A percentile compares a stretch with the other conserved stretches of the same genome.
Evolutionary conservation across 2,888 invertebrate genomes (phyloP).

Genomic region (Hypsopygia costalis): DNA sequence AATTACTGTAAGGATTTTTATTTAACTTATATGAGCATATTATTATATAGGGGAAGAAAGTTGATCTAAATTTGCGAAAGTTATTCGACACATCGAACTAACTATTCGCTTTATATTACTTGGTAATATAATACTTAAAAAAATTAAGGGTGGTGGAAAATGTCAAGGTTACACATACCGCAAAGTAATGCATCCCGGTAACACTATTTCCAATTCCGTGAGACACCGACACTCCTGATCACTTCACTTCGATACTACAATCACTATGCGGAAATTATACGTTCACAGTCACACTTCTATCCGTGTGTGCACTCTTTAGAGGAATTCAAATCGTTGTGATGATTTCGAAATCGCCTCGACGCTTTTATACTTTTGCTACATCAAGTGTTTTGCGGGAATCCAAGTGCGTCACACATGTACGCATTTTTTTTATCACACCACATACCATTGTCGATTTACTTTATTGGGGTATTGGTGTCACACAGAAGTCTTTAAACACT

Average conservation of each 20-base stretch:
- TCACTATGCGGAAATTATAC: constrained; percentile 57
- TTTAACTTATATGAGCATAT: no score
- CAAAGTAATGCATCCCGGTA: constrained; percentile 54
- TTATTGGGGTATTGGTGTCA: constrained; percentile 65
- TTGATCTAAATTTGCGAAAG: no score
- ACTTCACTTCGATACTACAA: constrained; percentile 47
- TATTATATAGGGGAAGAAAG: no score
- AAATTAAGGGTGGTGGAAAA: constrained; percentile 1
- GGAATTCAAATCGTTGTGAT: constrained; percentile 73
- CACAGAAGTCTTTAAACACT: constrained; percentile 39
- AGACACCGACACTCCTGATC: constrained; percentile 35
- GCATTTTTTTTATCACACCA: constrained; percentile 57
- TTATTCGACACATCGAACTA: no score
- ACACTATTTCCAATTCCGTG: constrained; percentile 37
- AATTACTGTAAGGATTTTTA: no score
- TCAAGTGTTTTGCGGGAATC: constrained; percentile 58
- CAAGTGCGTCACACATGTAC: constrained; percentile 44
- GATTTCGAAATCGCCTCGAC: constrained; percentile 75
- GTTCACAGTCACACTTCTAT: constrained; percentile 49
- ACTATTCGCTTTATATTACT: no score
- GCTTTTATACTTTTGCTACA: constrained; percentile 78
- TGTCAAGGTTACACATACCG: constrained; percentile 34
- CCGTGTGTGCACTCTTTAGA: constrained; percentile 68
- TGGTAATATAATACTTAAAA: no score
- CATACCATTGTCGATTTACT: constrained; percentile 56